Base-by-base conservation (phyloP, 2,888 invertebrate genomes). In the Drosophila rellima region DNA sequence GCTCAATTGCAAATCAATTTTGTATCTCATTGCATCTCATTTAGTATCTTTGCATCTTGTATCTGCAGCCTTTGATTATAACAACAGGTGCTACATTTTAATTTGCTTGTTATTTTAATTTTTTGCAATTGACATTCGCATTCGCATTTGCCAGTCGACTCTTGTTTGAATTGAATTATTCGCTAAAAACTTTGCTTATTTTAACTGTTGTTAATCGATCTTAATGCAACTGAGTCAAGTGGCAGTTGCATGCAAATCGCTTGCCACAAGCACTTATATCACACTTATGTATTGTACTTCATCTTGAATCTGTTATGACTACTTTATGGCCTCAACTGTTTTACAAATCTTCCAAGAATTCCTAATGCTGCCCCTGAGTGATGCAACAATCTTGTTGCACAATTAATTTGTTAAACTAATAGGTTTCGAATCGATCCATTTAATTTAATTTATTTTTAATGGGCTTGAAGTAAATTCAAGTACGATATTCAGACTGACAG, bases 1-100 rank as follows among this genome's bases (percentile, higher is more conserved):
- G 26, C 23, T 68, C 67, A 65, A 68, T 69, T 55, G 70, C 40
- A 56, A 64, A 67, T 72, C 64, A 55, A 62, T 74, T 78, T 74
- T 31, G 40, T 60, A 66, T 51, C 57, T 48, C 44, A 57, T 33
- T 51, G 54, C 44, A 45, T 62, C 50, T 51, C 18, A 60, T 33
- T 59, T 50, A 29, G 52, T 50, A 33, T 44, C 18, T 37, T n/a
- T 26, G 18, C 23, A 42, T 44, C 39, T 63, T 35, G 35, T 37
- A 45, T 39, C 37, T 55, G 26, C n/a, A 3, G 31, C 29, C 29
- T 23, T 40, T 26, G 45, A 52, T 52, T 42, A 11, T 48, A 29
- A 33, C 52, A 33, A 26, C 61, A 50, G 42, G 40, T 61, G 73
- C 29, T 18, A 54, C 44, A 47, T 26, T 48, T 23, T 37, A 48